phyloP scores from a whole-genome alignment of 2,888 invertebrate species.

The Deilephila elpenor region DNA sequence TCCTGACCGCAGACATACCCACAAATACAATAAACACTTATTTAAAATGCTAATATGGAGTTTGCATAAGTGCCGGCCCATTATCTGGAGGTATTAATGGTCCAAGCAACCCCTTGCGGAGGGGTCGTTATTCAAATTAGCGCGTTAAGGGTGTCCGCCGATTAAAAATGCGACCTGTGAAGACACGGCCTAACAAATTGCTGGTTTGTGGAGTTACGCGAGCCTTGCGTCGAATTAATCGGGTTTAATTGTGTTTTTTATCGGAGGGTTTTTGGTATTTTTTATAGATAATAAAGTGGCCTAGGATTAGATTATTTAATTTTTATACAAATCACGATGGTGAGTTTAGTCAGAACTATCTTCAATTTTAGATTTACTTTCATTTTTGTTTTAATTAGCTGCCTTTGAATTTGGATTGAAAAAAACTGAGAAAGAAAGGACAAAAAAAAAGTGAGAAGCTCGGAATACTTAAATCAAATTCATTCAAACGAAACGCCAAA shows the following conservation, averaged over 20 bases:
- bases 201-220: slow-evolving; percentile 37
- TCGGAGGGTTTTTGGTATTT: slow-evolving; percentile 4
- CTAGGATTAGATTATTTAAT: not conserved
- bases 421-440: no score
- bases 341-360: no score
- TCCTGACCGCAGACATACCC: slow-evolving; percentile 14
- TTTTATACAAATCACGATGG: not conserved
- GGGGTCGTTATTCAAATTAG: slow-evolving; percentile 70
- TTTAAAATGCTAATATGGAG: slow-evolving; percentile 59
- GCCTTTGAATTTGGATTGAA: no score
- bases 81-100: slow-evolving; percentile 41
- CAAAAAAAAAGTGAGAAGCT: no score
- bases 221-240: not conserved
- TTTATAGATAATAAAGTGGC: not conserved
- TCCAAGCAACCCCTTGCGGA: slow-evolving; percentile 33
- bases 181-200: slow-evolving; percentile 41
- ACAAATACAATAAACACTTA: slow-evolving; percentile 31
- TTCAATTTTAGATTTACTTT: no score
- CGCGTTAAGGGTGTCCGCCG: slow-evolving; percentile 52
- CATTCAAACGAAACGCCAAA: no score
- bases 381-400: no score
- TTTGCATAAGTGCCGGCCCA: slow-evolving; percentile 40
- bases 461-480: no score
- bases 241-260: slow-evolving; percentile 9
- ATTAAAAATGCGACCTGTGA: slow-evolving; percentile 69